phyloP scores from a whole-genome alignment of 2,113 vertebrate species.

The Callocephalon fimbriatum region DNA sequence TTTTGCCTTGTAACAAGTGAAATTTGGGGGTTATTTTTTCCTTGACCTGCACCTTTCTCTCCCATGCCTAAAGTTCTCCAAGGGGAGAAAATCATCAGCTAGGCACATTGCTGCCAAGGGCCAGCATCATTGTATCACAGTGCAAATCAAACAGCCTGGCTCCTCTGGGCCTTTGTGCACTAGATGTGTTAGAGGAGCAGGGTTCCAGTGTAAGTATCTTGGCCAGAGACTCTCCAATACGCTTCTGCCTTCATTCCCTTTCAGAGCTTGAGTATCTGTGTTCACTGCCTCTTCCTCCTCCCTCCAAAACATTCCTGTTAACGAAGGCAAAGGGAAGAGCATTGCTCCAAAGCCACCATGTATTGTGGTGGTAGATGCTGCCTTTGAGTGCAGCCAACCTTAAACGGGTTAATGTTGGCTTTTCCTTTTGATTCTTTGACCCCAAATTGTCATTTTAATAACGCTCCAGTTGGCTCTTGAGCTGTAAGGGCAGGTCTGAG shows the following conservation, averaged over 20 bases:
- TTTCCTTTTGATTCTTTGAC: not conserved
- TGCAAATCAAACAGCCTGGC: not conserved
- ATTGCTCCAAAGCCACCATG: rapidly evolving
- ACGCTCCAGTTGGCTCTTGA: rapidly evolving
- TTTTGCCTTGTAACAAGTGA: slow-evolving; percentile 10
- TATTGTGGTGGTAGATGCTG: not conserved
- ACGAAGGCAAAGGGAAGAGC: not conserved
- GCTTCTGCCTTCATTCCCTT: not conserved
- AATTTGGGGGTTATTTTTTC: not conserved
- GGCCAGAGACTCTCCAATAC: not conserved
- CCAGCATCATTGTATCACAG: not conserved
- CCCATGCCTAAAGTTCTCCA: not conserved
- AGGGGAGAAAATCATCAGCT: not conserved
- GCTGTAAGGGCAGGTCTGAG: not conserved
- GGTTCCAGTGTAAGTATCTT: not conserved
- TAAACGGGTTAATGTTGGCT: not conserved
- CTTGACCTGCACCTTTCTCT: not conserved
- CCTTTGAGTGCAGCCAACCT: not conserved
- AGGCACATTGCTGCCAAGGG: not conserved
- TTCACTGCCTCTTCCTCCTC: not conserved
- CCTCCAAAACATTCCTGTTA: not conserved
- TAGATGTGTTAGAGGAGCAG: not conserved
- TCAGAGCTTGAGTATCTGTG: not conserved
- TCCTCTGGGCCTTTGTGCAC: not conserved
- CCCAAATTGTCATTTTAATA: not conserved